Conservation (phyloP, 1,140 invertebrate species). For the Drosophila repletoides region DNA sequence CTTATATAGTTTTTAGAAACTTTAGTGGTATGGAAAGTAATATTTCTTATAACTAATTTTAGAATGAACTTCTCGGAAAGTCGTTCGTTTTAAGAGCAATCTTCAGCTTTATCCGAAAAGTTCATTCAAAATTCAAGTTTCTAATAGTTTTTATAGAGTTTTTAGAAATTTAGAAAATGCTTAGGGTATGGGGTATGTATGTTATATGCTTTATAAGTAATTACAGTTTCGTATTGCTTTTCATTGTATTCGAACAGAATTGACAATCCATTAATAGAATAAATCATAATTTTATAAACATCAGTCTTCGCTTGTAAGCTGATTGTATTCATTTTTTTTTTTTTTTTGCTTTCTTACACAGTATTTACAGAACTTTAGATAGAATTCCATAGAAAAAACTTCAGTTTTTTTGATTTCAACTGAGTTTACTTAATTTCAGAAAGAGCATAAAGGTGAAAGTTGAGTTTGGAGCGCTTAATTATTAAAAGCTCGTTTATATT, state of each 20-base stretch:
- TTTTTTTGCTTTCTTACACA: not conserved
- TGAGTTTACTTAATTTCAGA: too few relatives aligned
- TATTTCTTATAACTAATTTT: too few relatives aligned
- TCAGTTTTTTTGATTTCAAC: too few relatives aligned
- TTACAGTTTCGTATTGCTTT: slow-evolving; percentile 37
- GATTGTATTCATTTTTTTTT: slow-evolving; percentile 29
- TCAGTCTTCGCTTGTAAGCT: slow-evolving; percentile 55
- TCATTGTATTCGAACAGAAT: slow-evolving; percentile 38
- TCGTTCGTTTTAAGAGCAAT: too few relatives aligned
- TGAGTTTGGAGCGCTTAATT: slow-evolving; percentile 12
- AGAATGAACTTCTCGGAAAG: too few relatives aligned
- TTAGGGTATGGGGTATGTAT: not conserved
- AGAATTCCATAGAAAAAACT: too few relatives aligned
- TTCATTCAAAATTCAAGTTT: too few relatives aligned
- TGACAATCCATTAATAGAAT: slow-evolving; percentile 27
- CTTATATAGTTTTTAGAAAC: too few relatives aligned
- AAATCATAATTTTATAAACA: slow-evolving; percentile 26
- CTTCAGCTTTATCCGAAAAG: too few relatives aligned
- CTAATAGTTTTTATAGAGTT: too few relatives aligned
- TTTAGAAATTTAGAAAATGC: too few relatives aligned
- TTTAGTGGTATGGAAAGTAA: too few relatives aligned
- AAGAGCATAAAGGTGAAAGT: not conserved
- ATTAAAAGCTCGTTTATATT: slow-evolving; percentile 27
- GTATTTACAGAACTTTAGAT: not conserved
- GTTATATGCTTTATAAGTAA: slow-evolving; percentile 16